These are phyloP conservation scores for Pemphigus obesinymphae DNA, from an alignment of 1,140 invertebrate genomes.

Conservation along the genomic window DNA sequence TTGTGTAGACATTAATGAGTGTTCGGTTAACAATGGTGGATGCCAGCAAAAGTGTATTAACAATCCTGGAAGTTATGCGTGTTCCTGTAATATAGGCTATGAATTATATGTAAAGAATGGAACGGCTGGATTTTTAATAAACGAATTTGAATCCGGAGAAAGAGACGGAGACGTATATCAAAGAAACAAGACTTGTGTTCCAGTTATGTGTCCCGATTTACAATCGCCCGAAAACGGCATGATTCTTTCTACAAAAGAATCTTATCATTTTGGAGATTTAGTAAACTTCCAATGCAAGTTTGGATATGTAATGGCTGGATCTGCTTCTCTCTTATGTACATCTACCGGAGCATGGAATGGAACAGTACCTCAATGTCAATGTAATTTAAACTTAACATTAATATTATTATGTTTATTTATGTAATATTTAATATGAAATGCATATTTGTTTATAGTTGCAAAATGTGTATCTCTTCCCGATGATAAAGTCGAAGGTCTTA, in stretches of 20 bases:
- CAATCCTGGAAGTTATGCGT: conserved; percentile 77
- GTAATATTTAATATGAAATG: background rate
- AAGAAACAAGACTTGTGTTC: conserved; percentile 92
- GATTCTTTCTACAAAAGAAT: conserved; percentile 71
- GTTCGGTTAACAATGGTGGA: conserved; percentile 79
- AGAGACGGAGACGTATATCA: conserved; percentile 83
- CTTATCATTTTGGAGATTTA: conserved; percentile 76
- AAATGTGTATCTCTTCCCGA: conserved; percentile 85
- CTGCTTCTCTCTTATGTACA: conserved; percentile 76
- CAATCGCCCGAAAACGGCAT: conserved; percentile 83
- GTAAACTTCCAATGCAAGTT: conserved; percentile 92
- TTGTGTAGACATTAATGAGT: conserved; percentile 91
- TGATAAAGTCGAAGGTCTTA: conserved; percentile 78
- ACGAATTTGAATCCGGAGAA: conserved; percentile 76
- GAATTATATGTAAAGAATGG: conserved; percentile 86
- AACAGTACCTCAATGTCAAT: conserved; percentile 84
- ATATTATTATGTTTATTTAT: conserved; percentile 35
- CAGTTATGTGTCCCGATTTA: conserved; percentile 79
- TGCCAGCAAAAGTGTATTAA: conserved; percentile 93
- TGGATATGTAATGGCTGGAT: conserved; percentile 86
- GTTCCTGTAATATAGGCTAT: conserved; percentile 86
- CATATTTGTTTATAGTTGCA: conserved; percentile 61
- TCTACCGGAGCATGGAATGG: conserved; percentile 91
- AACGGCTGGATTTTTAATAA: conserved; percentile 82
- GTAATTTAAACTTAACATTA: conserved; percentile 55